Base-by-base conservation (phyloP, 2,888 invertebrate genomes). In the Drosophila buzzatii region DNA sequence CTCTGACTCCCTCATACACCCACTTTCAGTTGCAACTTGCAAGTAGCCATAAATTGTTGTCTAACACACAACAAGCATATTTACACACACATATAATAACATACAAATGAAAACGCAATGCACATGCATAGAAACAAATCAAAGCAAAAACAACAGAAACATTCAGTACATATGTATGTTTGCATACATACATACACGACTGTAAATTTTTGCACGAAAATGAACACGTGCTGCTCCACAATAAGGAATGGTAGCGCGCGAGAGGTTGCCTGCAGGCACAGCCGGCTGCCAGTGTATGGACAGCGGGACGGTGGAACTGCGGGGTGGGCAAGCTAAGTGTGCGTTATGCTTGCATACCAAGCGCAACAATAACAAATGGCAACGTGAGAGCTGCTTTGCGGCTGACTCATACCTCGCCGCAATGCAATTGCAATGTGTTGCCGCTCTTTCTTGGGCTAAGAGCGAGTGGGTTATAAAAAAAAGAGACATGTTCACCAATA, bases 161-260 rank as follows among this genome's bases (percentile, higher is more conserved):
- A 70, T 59, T 10, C 23, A 8, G 49, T 31, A 31, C 27, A 27
- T 8, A 31, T 27, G 31, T 10, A 49, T 33, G 18, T 18, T 12
- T 51, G 10, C 10, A 51, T 53, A 44, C 62, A 55, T 53, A 52
- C 44, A 55, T 35, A 47, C 56, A 41, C 56, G 63, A 57, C 64
- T 63, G 79, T 73, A 82, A 79, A 90, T 86, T 83, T 86, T 77
- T 89, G 85, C 81, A 81, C 81, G 70, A 89, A 87, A 90, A 78
- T 80, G 81, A 87, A 89, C 86, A 87, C 86, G 86, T 87, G 86
- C 90, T 87, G 81, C 70, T 61, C 58, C 31, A 60, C 31, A 60
- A 49, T 61, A 56, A 76, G 71, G 63, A 82, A 72, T 52, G 66
- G 49, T n/a, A 67, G 55, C 60, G 73, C 33, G 72, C 67, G 63